Percentiles rank a stretch among this genome's conserved stretches.
phyloP scores from a whole-genome alignment of 2,888 invertebrate genomes.

The Muscina levida region DNA sequence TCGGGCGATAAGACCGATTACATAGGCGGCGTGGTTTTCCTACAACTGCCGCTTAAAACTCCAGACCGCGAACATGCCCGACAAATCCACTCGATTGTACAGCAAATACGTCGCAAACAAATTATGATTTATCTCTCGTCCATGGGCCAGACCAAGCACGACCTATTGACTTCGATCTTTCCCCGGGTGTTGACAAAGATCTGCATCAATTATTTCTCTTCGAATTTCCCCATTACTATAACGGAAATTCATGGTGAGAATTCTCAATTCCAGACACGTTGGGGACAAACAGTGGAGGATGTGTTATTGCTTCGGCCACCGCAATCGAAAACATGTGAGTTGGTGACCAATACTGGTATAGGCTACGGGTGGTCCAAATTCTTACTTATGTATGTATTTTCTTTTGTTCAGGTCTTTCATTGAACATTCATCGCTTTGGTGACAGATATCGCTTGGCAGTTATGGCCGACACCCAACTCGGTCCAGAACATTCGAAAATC shows the following conservation, averaged over 20 bases:
- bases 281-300: slow-evolving; percentile 78
- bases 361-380: no score
- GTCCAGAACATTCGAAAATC: slow-evolving; percentile 77
- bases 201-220: slow-evolving; percentile 78
- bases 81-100: slow-evolving; percentile 75
- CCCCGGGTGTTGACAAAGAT: slow-evolving; percentile 78
- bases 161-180: slow-evolving; percentile 75
- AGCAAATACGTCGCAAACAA: slow-evolving; percentile 75
- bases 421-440: slow-evolving; percentile 79
- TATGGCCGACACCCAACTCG: slow-evolving; percentile 79
- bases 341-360: no score
- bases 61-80: slow-evolving; percentile 72
- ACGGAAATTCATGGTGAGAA: slow-evolving; percentile 78
- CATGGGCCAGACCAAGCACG: slow-evolving; percentile 77
- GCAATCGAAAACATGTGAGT: slow-evolving; percentile 78
- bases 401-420: slow-evolving; percentile 72
- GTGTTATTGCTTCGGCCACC: slow-evolving; percentile 78
- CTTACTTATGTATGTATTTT: slow-evolving; percentile 3
- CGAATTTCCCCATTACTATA: slow-evolving; percentile 78
- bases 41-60: slow-evolving; percentile 75
- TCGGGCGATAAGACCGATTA: slow-evolving; percentile 73
- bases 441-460: slow-evolving; percentile 77
- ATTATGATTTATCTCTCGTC: slow-evolving; percentile 77
- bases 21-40: slow-evolving; percentile 77
- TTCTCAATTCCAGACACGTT: slow-evolving; percentile 74